Evolutionary conservation across 2,113 vertebrate genomes (phyloP).

Genomic region (Pitta sordida): DNA sequence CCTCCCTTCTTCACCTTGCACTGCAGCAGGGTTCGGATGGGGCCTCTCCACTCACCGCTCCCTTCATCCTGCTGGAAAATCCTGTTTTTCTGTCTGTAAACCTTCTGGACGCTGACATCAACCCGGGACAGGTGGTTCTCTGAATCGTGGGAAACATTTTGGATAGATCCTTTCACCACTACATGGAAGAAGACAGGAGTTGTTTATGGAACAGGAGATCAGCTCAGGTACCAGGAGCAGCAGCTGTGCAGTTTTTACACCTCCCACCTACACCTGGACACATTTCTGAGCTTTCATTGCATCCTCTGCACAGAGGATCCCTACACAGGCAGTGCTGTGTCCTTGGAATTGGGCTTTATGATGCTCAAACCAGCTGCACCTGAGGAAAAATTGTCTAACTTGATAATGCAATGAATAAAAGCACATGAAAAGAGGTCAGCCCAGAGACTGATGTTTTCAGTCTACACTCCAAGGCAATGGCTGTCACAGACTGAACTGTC

Average conservation of each 20-base stretch:
- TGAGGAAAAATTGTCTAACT: neutral
- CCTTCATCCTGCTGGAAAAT: conserved; percentile 68
- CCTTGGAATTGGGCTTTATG: neutral
- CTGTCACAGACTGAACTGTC: neutral
- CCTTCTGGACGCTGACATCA: conserved; percentile 53
- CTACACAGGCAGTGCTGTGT: neutral
- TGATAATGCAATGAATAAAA: neutral
- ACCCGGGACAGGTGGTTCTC: conserved; percentile 67
- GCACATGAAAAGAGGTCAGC: neutral
- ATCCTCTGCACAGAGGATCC: neutral
- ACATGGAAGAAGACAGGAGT: neutral
- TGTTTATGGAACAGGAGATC: neutral
- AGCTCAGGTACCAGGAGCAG: neutral
- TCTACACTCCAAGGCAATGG: neutral
- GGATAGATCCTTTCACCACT: conserved; percentile 82
- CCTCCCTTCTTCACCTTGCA: conserved; percentile 77
- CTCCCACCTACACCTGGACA: neutral
- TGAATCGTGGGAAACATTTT: conserved; percentile 65
- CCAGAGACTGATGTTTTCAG: neutral
- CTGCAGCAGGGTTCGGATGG: conserved; percentile 67
- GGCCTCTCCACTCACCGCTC: conserved; percentile 64
- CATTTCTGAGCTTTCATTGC: neutral
- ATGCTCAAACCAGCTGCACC: neutral
- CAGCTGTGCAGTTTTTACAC: neutral
- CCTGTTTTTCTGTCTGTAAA: conserved; percentile 76